Conservation (phyloP, 2,888 invertebrate species). For the Thalpophila matura region DNA sequence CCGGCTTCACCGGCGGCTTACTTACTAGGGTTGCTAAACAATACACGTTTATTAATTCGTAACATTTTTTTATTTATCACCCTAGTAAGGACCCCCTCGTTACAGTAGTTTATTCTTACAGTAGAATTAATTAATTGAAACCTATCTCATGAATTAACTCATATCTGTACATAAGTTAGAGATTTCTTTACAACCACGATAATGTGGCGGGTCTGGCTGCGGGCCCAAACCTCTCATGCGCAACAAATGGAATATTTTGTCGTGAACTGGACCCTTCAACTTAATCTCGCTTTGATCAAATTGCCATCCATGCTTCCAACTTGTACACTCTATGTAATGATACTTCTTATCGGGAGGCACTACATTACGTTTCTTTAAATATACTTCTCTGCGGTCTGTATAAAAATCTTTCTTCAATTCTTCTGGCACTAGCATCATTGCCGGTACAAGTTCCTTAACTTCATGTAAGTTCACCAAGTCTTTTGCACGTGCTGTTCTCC, state of each 20-base stretch:
- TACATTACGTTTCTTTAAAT: conserved; percentile 49
- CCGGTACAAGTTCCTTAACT: background rate
- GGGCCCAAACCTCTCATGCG: conserved; percentile 40
- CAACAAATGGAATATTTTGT: conserved; percentile 23
- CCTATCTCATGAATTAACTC: background rate
- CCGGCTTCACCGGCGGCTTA: too few species aligned
- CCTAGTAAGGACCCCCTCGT: too few species aligned
- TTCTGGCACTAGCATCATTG: conserved; percentile 37
- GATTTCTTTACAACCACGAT: conserved; percentile 12
- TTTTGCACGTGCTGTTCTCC: conserved; percentile 23
- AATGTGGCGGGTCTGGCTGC: conserved; percentile 51
- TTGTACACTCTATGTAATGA: conserved; percentile 56
- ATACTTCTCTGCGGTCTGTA: conserved; percentile 40
- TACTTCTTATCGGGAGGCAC: conserved; percentile 58
- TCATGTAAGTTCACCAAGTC: conserved; percentile 2
- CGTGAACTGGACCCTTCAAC: conserved; percentile 36
- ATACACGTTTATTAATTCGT: too few species aligned
- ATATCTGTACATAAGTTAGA: background rate
- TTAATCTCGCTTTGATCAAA: conserved; percentile 50
- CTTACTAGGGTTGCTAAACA: too few species aligned
- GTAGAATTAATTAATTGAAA: background rate
- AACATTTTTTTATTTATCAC: too few species aligned
- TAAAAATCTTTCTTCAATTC: too few species aligned
- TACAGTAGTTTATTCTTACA: conserved; percentile 16
- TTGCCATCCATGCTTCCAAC: conserved; percentile 60